Conservation (phyloP, 2,888 invertebrate species). For the Melanophora roralis region DNA sequence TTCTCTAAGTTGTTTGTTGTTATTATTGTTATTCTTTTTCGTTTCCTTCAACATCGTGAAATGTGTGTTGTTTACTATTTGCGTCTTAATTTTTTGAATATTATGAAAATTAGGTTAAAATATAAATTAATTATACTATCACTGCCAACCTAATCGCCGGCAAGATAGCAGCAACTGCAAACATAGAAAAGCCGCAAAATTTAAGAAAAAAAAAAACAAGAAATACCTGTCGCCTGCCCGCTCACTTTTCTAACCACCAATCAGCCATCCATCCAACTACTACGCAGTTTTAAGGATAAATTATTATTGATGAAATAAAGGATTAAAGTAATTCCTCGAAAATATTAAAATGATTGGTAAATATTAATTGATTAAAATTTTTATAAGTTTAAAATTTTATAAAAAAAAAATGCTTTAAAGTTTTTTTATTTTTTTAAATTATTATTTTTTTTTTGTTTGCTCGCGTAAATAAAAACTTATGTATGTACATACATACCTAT, state of each 20-base stretch:
- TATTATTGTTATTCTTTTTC: constrained; percentile 25
- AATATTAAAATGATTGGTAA: constrained; percentile 50
- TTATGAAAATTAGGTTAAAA: constrained; percentile 68
- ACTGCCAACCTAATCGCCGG: constrained; percentile 36
- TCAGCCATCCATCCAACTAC: background rate
- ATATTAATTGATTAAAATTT: constrained; percentile 31
- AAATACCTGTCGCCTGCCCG: background rate
- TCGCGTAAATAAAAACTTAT: no score
- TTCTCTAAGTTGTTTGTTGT: background rate
- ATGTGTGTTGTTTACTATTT: constrained; percentile 58
- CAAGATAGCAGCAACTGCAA: constrained; percentile 11
- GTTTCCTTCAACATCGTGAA: constrained; percentile 1
- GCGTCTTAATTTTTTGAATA: constrained; percentile 67
- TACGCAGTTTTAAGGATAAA: constrained; percentile 1
- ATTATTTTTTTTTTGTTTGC: no score
- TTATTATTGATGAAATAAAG: background rate
- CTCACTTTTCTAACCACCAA: background rate
- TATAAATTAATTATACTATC: constrained; percentile 57
- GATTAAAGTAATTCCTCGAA: background rate
- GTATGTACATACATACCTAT: no score
- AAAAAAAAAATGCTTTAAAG: no score
- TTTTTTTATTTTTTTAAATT: no score
- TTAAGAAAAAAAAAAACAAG: background rate
- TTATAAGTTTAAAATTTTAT: background rate
- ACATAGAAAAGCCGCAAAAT: background rate